Evolutionary conservation across 2,888 invertebrate species (phyloP).

Genomic region (Nowickia ferox): DNA sequence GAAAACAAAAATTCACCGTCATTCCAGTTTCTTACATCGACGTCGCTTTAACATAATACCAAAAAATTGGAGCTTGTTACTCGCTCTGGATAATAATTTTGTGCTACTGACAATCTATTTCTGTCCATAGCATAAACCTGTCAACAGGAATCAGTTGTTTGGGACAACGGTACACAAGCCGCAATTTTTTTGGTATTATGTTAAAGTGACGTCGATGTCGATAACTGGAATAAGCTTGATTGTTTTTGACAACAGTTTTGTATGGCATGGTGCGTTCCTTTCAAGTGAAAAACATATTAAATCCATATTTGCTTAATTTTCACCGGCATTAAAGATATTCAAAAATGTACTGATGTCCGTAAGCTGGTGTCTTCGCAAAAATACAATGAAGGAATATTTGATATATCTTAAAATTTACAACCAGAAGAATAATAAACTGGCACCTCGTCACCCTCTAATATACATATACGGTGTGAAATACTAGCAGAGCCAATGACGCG

Average conservation of each 20-base stretch:
- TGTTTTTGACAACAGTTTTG: slow-evolving; percentile 84
- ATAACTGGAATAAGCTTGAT: slow-evolving; percentile 48
- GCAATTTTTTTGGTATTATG: no score
- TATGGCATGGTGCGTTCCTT: slow-evolving; percentile 86
- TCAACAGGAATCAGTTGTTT: no score
- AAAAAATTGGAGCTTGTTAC: no score
- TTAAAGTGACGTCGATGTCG: no score
- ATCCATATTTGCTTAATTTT: slow-evolving; percentile 97
- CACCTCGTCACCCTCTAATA: slow-evolving; percentile 85
- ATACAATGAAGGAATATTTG: slow-evolving; percentile 97
- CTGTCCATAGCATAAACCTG: no score
- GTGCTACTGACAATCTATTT: no score
- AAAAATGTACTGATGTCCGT: slow-evolving; percentile 97
- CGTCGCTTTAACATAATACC: no score
- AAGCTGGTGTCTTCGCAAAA: slow-evolving; percentile 98
- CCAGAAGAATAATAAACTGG: slow-evolving; percentile 90
- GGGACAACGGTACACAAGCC: no score
- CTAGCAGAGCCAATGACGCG: slow-evolving; percentile 90
- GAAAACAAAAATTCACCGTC: no score
- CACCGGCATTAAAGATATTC: slow-evolving; percentile 98
- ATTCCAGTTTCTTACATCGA: no score
- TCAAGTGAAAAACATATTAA: slow-evolving; percentile 94
- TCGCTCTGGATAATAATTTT: no score
- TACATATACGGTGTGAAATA: slow-evolving; percentile 91
- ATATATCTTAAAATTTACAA: slow-evolving; percentile 93